A percentile compares a stretch with the other conserved stretches of the same genome.
phyloP scores from a whole-genome alignment of 2,888 invertebrate genomes.

The Lycaena phlaeas region DNA sequence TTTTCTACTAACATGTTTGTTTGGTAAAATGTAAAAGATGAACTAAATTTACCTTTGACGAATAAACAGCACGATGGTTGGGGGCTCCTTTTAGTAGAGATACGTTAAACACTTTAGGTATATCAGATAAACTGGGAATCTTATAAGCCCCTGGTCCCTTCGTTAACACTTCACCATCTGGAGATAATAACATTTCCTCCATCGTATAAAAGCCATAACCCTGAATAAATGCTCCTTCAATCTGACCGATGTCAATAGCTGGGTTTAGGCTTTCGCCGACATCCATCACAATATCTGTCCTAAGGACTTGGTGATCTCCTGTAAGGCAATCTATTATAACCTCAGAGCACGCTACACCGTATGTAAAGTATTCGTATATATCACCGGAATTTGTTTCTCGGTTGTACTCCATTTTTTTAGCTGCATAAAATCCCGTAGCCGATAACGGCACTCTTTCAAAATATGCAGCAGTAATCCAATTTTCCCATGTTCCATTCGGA shows the following conservation, averaged over 20 bases:
- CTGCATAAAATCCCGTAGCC: constrained; percentile 81
- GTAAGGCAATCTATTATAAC: constrained; percentile 91
- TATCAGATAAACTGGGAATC: constrained; percentile 87
- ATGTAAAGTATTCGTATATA: constrained; percentile 84
- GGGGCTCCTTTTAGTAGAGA: constrained; percentile 84
- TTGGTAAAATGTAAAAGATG: no score
- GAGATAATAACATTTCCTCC: constrained; percentile 86
- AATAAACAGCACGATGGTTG: constrained; percentile 88
- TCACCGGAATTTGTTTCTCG: constrained; percentile 76
- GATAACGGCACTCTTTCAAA: constrained; percentile 79
- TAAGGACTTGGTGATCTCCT: constrained; percentile 86
- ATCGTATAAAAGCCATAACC: constrained; percentile 88
- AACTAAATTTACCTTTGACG: constrained; percentile 84
- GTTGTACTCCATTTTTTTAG: constrained; percentile 77
- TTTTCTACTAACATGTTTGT: no score
- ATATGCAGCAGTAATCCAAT: constrained; percentile 83
- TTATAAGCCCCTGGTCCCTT: constrained; percentile 90
- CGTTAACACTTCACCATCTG: constrained; percentile 79
- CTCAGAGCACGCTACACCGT: constrained; percentile 85
- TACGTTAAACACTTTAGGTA: constrained; percentile 88
- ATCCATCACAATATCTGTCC: constrained; percentile 93
- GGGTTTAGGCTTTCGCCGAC: constrained; percentile 91
- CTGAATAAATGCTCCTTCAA: constrained; percentile 91
- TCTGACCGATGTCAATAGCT: constrained; percentile 91
- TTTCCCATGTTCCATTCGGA: constrained; percentile 82